Percentiles rank a stretch among this genome's conserved stretches.
These are phyloP conservation scores for Sipha maydis DNA, from an alignment of 2,888 invertebrate genomes.

Conservation along the genomic window DNA sequence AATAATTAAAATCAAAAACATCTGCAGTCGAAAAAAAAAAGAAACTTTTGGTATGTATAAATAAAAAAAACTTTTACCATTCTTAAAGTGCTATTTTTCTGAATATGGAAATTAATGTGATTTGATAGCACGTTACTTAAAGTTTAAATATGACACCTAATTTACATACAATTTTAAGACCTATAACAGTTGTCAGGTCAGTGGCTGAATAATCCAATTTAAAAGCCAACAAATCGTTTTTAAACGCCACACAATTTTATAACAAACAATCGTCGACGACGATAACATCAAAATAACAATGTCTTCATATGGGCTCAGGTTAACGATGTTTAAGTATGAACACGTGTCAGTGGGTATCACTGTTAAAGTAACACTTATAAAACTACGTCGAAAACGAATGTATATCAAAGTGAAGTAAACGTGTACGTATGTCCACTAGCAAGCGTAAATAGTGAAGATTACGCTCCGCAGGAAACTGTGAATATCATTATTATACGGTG, in stretches of 20 bases:
- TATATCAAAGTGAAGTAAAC: neutral
- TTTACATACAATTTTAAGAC: slow-evolving; percentile 27
- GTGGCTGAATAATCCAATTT: neutral
- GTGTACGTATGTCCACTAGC: neutral
- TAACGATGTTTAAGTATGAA: neutral
- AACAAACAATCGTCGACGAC: neutral
- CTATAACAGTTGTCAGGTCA: neutral
- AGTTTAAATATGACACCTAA: slow-evolving; percentile 14
- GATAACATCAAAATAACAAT: neutral
- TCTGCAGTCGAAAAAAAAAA: neutral
- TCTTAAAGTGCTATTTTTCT: slow-evolving; percentile 6
- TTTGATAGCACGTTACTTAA: neutral
- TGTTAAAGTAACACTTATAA: neutral
- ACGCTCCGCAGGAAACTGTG: neutral
- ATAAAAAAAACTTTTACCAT: slow-evolving; percentile 5
- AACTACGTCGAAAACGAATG: neutral
- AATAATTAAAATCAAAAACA: slow-evolving; percentile 44
- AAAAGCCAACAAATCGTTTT: neutral
- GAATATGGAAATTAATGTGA: neutral
- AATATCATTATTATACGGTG: neutral
- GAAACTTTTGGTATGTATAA: neutral
- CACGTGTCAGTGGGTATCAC: neutral
- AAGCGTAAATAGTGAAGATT: neutral
- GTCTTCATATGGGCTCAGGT: neutral
- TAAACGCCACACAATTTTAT: neutral